A percentile compares a stretch with the other conserved stretches of the same genome.
Conservation (phyloP, 2,888 invertebrate genomes). For the Suillia variegata region DNA sequence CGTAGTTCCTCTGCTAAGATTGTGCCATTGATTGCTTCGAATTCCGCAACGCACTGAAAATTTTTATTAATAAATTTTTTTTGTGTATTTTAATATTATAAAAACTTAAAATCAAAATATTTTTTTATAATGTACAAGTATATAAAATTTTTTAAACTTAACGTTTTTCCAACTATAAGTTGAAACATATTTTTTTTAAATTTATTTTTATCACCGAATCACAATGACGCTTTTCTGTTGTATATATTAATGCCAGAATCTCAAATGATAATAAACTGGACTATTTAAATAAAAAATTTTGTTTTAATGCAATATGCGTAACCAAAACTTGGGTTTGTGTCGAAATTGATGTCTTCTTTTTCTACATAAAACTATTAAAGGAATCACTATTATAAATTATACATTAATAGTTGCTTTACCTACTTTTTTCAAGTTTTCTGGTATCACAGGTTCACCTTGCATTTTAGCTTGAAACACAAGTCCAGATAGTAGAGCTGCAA, state of each 20-base stretch:
- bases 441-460: constrained; percentile 63
- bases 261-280: too few relatives aligned
- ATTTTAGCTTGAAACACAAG: constrained; percentile 90
- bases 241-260: too few relatives aligned
- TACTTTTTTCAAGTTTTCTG: constrained; percentile 55
- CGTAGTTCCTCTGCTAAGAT: constrained; percentile 70
- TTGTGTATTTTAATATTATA: constrained; percentile 1
- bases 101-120: neutral
- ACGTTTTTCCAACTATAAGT: neutral
- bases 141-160: neutral
- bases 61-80: neutral
- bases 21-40: constrained; percentile 72
- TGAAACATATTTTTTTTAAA: neutral
- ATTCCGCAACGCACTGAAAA: constrained; percentile 71
- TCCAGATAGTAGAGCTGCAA: constrained; percentile 90
- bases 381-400: too few relatives aligned
- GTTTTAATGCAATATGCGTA: too few relatives aligned
- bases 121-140: neutral
- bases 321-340: too few relatives aligned
- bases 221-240: too few relatives aligned
- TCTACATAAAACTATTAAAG: too few relatives aligned
- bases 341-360: too few relatives aligned
- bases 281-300: too few relatives aligned
- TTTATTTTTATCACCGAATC: neutral
- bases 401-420: too few relatives aligned